Evolutionary conservation across 2,113 vertebrate species (phyloP).

Genomic region (Labeo rohita): DNA sequence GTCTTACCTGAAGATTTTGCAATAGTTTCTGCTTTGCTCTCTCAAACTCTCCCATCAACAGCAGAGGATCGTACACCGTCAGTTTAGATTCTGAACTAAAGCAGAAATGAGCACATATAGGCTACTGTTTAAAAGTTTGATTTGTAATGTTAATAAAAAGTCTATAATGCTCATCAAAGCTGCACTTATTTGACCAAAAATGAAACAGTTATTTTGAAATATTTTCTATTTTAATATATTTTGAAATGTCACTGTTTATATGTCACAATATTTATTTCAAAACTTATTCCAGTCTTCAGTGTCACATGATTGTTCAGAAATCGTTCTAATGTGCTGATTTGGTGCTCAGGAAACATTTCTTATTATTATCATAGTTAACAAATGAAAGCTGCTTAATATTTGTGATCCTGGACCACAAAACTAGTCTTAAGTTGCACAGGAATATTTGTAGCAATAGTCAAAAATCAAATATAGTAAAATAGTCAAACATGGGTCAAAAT

Average conservation of each 20-base stretch:
- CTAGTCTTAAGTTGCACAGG: too few species aligned
- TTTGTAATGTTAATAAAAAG: too few species aligned
- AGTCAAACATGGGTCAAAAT: too few species aligned
- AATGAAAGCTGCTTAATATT: not conserved
- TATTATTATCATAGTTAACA: not conserved
- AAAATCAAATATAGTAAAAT: too few species aligned
- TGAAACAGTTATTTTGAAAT: not conserved
- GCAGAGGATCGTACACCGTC: constrained; percentile 40
- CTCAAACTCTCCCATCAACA: constrained; percentile 39
- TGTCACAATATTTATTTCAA: too few species aligned
- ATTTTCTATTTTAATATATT: not conserved
- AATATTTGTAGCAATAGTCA: too few species aligned
- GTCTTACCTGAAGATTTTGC: constrained; percentile 51
- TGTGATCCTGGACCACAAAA: not conserved
- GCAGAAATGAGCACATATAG: constrained; percentile 28
- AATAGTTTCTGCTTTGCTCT: constrained; percentile 56
- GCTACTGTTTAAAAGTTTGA: not conserved
- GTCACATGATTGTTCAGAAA: not conserved
- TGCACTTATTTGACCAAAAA: not conserved
- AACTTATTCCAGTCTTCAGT: not conserved
- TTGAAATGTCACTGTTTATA: not conserved
- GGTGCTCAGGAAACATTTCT: not conserved
- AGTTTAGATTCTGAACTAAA: constrained; percentile 54
- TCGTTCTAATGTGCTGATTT: not conserved
- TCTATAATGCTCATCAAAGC: not conserved